phyloP scores from a whole-genome alignment of 2,113 vertebrate species.

The Semnornis frantzii region DNA sequence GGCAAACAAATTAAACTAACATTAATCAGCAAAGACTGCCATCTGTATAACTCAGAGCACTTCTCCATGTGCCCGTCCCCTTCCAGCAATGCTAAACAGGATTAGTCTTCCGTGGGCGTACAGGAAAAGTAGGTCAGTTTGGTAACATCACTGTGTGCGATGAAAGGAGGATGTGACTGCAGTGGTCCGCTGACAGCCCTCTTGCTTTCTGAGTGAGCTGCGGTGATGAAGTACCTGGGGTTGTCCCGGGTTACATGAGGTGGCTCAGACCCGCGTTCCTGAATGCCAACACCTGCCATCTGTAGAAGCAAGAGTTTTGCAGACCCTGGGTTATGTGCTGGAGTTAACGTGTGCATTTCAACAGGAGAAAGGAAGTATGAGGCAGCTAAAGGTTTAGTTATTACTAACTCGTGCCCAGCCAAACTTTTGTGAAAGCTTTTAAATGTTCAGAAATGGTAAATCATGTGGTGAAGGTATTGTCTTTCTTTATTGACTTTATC shows the following conservation, averaged over 20 bases:
- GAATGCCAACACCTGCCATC: not conserved
- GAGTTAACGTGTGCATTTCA: not conserved
- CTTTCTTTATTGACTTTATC: not conserved
- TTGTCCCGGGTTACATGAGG: accelerated
- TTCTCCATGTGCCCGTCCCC: constrained; percentile 52
- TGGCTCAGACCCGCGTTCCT: accelerated
- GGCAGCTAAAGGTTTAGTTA: not conserved
- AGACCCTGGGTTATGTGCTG: not conserved
- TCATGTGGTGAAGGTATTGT: accelerated
- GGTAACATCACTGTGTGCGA: constrained; percentile 46
- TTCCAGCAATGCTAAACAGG: constrained; percentile 73
- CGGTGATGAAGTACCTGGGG: not conserved
- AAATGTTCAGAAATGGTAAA: not conserved
- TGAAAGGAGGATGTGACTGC: constrained; percentile 28
- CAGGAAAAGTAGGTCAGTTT: constrained; percentile 78
- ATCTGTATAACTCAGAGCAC: constrained; percentile 65
- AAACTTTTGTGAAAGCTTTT: not conserved
- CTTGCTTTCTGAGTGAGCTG: not conserved
- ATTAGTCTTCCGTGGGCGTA: constrained; percentile 76
- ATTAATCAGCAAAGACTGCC: constrained; percentile 66
- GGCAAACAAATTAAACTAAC: constrained; percentile 64
- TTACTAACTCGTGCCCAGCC: not conserved
- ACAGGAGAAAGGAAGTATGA: not conserved
- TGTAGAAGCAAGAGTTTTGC: not conserved
- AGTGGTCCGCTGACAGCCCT: constrained; percentile 16